Percentiles rank a stretch among this genome's conserved stretches.
phyloP scores from a whole-genome alignment of 2,797 vertebrate species.

The Arctocebus calabarensis region DNA sequence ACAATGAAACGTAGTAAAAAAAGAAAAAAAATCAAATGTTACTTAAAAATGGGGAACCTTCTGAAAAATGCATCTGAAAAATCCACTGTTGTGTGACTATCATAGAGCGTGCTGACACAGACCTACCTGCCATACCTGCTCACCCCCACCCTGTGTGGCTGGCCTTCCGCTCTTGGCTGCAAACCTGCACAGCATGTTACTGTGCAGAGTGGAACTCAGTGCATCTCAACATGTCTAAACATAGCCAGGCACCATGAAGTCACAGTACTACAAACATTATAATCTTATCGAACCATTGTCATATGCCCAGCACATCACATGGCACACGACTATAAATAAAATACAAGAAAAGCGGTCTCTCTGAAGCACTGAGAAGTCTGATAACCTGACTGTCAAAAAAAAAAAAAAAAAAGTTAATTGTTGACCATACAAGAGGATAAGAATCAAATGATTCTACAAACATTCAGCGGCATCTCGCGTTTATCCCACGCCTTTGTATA shows the following conservation, averaged over 20 bases:
- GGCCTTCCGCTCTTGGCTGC: background rate
- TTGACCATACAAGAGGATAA: background rate
- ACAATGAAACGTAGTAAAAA: background rate
- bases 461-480: background rate
- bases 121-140: background rate
- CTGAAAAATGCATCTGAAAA: background rate
- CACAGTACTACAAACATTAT: background rate
- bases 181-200: background rate
- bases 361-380: background rate
- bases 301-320: background rate
- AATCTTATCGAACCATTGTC: background rate
- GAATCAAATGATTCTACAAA: constrained; percentile 3
- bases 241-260: background rate
- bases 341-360: background rate
- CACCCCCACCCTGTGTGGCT: background rate
- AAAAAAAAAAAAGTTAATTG: background rate
- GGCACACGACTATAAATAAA: background rate
- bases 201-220: background rate
- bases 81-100: background rate
- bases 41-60: background rate
- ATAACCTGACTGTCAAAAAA: background rate
- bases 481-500: constrained; percentile 49
- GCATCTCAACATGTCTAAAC: background rate
- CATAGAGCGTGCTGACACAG: background rate
- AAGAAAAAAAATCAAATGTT: background rate